phyloP scores from a whole-genome alignment of 2,888 invertebrate genomes.

The Carabus problematicus region DNA sequence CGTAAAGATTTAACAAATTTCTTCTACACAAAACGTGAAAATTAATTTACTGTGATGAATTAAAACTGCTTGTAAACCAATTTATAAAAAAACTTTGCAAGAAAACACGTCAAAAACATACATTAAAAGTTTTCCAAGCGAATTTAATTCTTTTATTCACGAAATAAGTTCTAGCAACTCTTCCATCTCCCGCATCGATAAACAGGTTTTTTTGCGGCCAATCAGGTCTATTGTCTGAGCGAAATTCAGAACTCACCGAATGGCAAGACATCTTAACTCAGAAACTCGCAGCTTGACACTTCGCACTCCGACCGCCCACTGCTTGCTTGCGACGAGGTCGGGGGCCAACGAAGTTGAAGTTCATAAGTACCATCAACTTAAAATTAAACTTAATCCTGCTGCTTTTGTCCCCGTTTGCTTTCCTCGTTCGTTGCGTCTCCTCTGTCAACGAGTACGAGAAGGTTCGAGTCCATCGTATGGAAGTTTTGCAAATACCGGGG shows the following conservation, averaged over 20 bases:
- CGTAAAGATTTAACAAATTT: too few species aligned
- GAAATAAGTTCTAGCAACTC: too few species aligned
- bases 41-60: too few species aligned
- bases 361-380: constrained; percentile 32
- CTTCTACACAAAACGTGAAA: too few species aligned
- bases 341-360: constrained; percentile 28
- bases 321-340: constrained; percentile 4
- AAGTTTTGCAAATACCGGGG: constrained; percentile 27
- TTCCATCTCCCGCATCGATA: background rate
- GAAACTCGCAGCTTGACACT: background rate
- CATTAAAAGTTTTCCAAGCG: too few species aligned
- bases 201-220: constrained; percentile 15
- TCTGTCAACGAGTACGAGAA: constrained; percentile 1
- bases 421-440: background rate
- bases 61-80: too few species aligned
- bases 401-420: background rate
- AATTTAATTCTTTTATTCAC: too few species aligned
- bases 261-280: background rate
- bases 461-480: constrained; percentile 1
- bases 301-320: background rate
- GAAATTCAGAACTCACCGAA: constrained; percentile 9
- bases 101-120: too few species aligned
- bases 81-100: too few species aligned
- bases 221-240: constrained; percentile 10
- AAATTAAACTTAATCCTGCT: constrained; percentile 33